phyloP scores from a whole-genome alignment of 2,888 invertebrate genomes.

The Hirtodrosophila cameraria region DNA sequence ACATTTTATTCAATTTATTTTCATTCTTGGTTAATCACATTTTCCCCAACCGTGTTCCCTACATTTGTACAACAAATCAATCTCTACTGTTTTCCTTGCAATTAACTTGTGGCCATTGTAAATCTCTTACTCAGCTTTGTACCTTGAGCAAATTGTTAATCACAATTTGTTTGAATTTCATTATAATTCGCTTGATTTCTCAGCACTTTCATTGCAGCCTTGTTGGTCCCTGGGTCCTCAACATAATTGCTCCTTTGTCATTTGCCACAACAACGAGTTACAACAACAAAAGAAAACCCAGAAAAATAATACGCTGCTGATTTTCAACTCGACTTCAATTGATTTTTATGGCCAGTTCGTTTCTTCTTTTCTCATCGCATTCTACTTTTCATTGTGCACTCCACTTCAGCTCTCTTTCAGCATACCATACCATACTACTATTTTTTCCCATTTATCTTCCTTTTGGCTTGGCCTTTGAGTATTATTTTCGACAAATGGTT shows the following conservation, averaged over 20 bases:
- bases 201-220: constrained; percentile 44
- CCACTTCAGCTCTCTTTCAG: constrained; percentile 26
- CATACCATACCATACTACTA: constrained; percentile 17
- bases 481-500: constrained; percentile 72
- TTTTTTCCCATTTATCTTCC: constrained; percentile 55
- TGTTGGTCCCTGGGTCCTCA: constrained; percentile 42
- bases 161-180: constrained; percentile 60
- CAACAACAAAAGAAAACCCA: constrained; percentile 18
- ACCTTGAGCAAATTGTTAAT: constrained; percentile 55
- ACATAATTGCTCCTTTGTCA: constrained; percentile 74
- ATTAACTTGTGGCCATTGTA: constrained; percentile 26
- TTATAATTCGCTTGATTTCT: constrained; percentile 62
- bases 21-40: constrained; percentile 3
- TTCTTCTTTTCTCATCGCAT: constrained; percentile 20
- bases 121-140: constrained; percentile 8
- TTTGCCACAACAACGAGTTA: constrained; percentile 60
- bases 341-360: constrained; percentile 62
- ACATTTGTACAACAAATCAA: constrained; percentile 10
- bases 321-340: constrained; percentile 77
- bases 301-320: constrained; percentile 68
- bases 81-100: constrained; percentile 30
- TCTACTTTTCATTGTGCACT: constrained; percentile 33
- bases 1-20: constrained; percentile 1
- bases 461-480: constrained; percentile 35
- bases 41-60: constrained; percentile 2